Conservation (phyloP, 2,888 invertebrate genomes). For the Strigamia crassipes region DNA sequence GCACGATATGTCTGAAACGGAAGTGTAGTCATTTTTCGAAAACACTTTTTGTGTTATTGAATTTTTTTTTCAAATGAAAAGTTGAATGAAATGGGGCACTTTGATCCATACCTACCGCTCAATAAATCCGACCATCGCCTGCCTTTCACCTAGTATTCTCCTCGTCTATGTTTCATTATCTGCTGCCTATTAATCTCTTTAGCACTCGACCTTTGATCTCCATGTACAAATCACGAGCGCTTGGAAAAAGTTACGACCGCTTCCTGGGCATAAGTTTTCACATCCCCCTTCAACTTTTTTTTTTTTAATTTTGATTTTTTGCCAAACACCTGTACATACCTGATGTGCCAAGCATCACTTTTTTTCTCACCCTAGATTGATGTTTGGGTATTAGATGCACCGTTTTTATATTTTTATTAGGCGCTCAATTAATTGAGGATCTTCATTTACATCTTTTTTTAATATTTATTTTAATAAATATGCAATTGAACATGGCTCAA, state of each 20-base stretch:
- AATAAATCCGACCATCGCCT: conserved; percentile 29
- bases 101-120: not conserved
- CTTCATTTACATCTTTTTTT: conserved; percentile 28
- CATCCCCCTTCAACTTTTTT: conserved; percentile 27
- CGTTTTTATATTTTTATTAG: conserved; percentile 28
- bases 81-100: not conserved
- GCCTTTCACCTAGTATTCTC: conserved; percentile 26
- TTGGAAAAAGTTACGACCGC: conserved; percentile 7
- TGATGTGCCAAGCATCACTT: not conserved
- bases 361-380: conserved; percentile 17
- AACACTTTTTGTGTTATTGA: too few species aligned
- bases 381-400: conserved; percentile 6
- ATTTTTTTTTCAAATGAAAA: not conserved
- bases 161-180: conserved; percentile 37
- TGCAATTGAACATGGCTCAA: not conserved
- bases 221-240: conserved; percentile 19
- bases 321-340: conserved; percentile 36
- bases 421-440: conserved; percentile 39
- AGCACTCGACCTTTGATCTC: conserved; percentile 19
- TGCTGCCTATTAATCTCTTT: conserved; percentile 42
- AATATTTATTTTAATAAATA: not conserved
- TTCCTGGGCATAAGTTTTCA: conserved; percentile 29
- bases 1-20: too few species aligned
- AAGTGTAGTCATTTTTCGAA: too few species aligned
- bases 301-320: not conserved